These are phyloP conservation scores for Gephyroberyx darwinii DNA, from an alignment of 2,797 vertebrate genomes.

Conservation along the genomic window DNA sequence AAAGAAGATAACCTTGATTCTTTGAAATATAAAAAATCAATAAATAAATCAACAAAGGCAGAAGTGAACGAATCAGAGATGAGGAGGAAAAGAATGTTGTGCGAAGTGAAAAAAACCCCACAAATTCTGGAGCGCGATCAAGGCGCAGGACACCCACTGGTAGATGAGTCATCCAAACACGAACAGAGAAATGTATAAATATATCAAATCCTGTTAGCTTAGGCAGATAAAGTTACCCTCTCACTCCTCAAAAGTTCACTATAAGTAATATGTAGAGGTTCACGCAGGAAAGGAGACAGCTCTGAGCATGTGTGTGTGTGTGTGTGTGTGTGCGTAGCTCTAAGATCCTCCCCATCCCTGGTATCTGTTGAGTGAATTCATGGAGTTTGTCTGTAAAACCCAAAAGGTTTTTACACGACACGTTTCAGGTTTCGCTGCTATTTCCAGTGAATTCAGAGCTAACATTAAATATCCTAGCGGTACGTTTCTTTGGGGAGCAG, in stretches of 20 bases:
- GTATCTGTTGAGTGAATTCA: constrained; percentile 12
- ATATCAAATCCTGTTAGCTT: constrained; percentile 68
- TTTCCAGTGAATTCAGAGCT: background rate
- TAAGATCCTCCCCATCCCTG: constrained; percentile 5
- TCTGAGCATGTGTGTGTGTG: constrained; percentile 1
- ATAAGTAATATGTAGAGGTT: constrained; percentile 44
- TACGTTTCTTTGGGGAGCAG: constrained; percentile 15
- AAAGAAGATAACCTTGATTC: constrained; percentile 15
- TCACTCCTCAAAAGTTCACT: constrained; percentile 39
- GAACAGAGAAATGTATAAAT: constrained; percentile 68
- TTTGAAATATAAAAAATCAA: constrained; percentile 48
- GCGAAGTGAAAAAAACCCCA: constrained; percentile 26
- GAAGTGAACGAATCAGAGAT: constrained; percentile 28
- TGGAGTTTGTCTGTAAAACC: constrained; percentile 1
- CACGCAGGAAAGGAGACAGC: constrained; percentile 30
- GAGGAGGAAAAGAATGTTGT: constrained; percentile 44
- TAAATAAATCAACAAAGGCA: constrained; percentile 26
- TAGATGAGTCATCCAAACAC: constrained; percentile 70
- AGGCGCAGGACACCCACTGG: constrained; percentile 72
- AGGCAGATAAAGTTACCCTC: constrained; percentile 36
- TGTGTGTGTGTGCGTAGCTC: background rate
- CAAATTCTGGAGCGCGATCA: constrained; percentile 67
- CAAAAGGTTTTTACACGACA: background rate
- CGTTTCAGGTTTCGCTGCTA: background rate
- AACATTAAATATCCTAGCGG: background rate